These are phyloP conservation scores for Micromys minutus DNA, from an alignment of 2,113 vertebrate genomes.

Conservation along the genomic window DNA sequence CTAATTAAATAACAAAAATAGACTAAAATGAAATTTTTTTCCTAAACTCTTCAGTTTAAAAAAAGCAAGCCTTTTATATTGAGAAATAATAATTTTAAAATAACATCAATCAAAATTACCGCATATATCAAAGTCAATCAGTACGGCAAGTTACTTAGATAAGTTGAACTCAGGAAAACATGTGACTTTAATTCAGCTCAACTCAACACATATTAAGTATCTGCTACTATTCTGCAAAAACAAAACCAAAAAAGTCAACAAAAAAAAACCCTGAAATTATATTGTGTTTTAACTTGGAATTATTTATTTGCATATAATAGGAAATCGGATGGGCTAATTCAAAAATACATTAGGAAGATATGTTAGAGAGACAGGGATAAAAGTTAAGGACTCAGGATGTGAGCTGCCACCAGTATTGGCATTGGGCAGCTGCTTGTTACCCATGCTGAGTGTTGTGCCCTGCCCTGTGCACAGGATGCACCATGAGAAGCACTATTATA, in stretches of 20 bases:
- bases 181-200: conserved; percentile 15
- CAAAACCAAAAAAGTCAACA: no score
- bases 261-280: no score
- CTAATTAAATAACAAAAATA: background rate
- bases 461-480: background rate
- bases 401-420: background rate
- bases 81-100: conserved; percentile 17
- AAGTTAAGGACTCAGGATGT: background rate
- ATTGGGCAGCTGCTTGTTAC: background rate
- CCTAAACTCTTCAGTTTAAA: background rate
- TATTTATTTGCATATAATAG: background rate
- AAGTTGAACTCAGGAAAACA: conserved; percentile 36
- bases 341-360: background rate
- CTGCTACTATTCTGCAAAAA: background rate
- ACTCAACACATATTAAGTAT: background rate
- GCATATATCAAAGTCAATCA: background rate
- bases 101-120: background rate
- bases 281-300: background rate
- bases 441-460: background rate
- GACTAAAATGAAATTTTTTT: background rate
- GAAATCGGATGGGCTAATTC: background rate
- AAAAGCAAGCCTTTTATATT: conserved; percentile 12
- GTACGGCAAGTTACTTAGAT: background rate
- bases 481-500: background rate
- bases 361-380: background rate